A percentile compares a stretch with the other conserved stretches of the same genome.
Evolutionary conservation across 2,113 vertebrate genomes (phyloP).

Genomic region (Caretta caretta): DNA sequence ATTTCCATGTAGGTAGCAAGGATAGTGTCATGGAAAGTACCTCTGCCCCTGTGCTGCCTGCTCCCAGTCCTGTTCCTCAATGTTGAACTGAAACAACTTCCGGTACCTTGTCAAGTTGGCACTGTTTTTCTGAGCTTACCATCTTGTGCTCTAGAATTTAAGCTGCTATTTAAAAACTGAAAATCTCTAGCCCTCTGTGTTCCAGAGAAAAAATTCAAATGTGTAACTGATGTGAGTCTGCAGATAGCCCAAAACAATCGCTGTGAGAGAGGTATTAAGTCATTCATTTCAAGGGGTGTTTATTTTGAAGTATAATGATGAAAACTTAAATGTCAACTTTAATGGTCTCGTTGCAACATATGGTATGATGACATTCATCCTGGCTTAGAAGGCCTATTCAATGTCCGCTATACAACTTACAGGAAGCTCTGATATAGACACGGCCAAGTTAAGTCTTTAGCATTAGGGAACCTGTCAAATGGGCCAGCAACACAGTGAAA

Average conservation of each 20-base stretch:
- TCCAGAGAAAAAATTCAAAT: not conserved
- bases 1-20: not conserved
- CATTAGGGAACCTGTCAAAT: not conserved
- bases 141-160: constrained; percentile 35
- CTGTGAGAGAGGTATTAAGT: not conserved
- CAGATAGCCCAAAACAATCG: not conserved
- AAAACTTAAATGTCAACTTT: not conserved
- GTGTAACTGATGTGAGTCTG: not conserved
- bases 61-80: rapidly evolving
- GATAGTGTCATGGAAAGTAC: not conserved
- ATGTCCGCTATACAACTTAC: not conserved
- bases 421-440: not conserved
- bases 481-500: not conserved
- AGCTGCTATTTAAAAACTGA: not conserved
- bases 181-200: not conserved
- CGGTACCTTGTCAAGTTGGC: not conserved
- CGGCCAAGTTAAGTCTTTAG: not conserved
- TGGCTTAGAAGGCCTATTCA: not conserved
- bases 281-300: not conserved
- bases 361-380: not conserved
- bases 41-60: not conserved
- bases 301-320: not conserved
- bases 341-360: not conserved
- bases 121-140: constrained; percentile 41
- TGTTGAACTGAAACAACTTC: not conserved